Base-by-base conservation (phyloP, 2,797 vertebrate species). In the Hoplostethus atlanticus region DNA sequence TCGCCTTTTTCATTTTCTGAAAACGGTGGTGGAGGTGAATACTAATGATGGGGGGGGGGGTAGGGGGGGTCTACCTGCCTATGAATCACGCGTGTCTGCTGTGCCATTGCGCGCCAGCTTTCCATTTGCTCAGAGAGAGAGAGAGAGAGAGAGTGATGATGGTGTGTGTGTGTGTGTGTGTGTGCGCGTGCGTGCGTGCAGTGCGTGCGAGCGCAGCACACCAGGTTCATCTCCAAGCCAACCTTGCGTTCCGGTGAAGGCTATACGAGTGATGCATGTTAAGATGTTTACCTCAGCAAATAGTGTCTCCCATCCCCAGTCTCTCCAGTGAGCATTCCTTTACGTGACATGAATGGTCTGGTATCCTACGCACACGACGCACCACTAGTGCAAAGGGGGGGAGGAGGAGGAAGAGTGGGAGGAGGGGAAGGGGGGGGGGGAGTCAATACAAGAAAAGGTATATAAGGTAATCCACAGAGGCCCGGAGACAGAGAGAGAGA, bases 11-110 rank as follows among this genome's bases (percentile, higher is more conserved):
- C 63, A 80, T 89, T 91, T 84, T 86, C 62, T 70, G 71, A 75
- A 77, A 68, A 73, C 77, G 85, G 64, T 66, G 62, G 79, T 92
- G 87, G 93, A 92, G 89, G 87, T 87, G 94, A 90, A 95, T 95
- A 93, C 93, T 94, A 92, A 95, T 95, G 83, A 83, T 50, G 85
- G 70, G n/a, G 25, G 34, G 50, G 71, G 31, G 55, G 44, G 53
- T 53, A 60, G 17, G 71, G 76, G 69, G 84, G 72, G 58, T 87
- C 70, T 91, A 93, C 91, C 91, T 93, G 91, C 81, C 66, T 84
- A 79, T 84, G 91, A 84, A 89, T 91, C 91, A 88, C 79, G 85
- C 80, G 89, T 84, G 81, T 83, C 73, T 77, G 64, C 76, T 52
- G 73, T 84, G 82, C 72, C 73, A 77, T 77, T 78, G 85, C 76